Conservation (phyloP, 2,888 invertebrate species). For the Ormyrus nitidulus region DNA sequence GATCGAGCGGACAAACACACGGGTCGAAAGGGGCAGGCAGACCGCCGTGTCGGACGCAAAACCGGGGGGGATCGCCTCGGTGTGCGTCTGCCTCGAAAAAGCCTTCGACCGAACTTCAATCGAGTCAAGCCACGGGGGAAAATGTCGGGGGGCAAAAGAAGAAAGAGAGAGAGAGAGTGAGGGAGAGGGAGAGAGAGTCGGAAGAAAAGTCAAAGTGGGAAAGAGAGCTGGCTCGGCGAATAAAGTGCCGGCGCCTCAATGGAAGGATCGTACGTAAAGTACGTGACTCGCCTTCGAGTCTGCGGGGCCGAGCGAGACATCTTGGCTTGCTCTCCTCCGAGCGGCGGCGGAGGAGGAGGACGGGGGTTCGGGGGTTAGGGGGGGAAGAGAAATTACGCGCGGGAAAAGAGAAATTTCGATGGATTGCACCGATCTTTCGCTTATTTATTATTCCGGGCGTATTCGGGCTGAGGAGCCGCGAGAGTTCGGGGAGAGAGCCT, state of each 20-base stretch:
- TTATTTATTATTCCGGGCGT: conserved; percentile 55
- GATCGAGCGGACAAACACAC: neutral
- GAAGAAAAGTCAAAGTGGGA: conserved; percentile 56
- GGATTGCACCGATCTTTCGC: conserved; percentile 51
- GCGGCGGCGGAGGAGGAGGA: too few relatives aligned
- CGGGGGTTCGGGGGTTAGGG: too few relatives aligned
- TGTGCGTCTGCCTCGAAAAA: conserved; percentile 21
- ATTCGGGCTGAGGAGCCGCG: conserved; percentile 18
- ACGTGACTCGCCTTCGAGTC: conserved; percentile 57
- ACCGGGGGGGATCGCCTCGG: neutral
- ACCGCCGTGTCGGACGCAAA: too few relatives aligned
- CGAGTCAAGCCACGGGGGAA: conserved; percentile 50
- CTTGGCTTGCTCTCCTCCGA: conserved; percentile 23
- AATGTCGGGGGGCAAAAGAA: conserved; percentile 22
- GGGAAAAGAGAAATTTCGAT: conserved; percentile 54
- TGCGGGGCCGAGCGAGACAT: conserved; percentile 36
- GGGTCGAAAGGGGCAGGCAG: neutral
- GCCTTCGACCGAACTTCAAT: conserved; percentile 51
- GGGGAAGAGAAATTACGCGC: conserved; percentile 54
- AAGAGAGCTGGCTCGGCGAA: conserved; percentile 54
- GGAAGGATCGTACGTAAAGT: conserved; percentile 58
- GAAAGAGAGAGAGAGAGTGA: conserved; percentile 12
- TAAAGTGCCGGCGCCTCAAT: conserved; percentile 57
- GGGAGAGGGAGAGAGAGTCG: conserved; percentile 2
- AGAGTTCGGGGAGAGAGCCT: neutral